Evolutionary conservation across 2,888 invertebrate genomes (phyloP).

Genomic region (Coelogynopora nodosa): DNA sequence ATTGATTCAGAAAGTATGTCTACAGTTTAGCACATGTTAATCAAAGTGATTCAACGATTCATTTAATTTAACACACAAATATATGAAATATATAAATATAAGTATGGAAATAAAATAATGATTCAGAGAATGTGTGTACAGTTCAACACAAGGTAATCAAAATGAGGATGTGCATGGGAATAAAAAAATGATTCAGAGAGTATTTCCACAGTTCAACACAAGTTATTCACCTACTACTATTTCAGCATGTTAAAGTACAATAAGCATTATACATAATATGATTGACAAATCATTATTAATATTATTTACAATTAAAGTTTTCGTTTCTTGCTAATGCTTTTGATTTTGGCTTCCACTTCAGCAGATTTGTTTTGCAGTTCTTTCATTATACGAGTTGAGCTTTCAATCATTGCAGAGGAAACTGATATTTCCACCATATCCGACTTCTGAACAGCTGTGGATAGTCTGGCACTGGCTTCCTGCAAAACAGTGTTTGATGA

Average conservation of each 20-base stretch:
- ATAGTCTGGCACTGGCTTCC: neutral
- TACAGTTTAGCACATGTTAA: neutral
- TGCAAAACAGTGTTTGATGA: neutral
- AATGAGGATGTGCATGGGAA: neutral
- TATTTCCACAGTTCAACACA: neutral
- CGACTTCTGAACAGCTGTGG: neutral
- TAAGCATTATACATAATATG: no score
- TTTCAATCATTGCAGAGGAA: conserved; percentile 16
- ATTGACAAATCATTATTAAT: neutral
- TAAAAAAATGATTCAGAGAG: neutral
- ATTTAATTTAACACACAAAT: no score
- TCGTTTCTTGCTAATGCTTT: conserved; percentile 10
- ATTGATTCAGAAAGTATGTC: no score
- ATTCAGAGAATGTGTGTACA: neutral
- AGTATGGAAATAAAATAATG: neutral
- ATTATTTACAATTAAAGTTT: conserved; percentile 5
- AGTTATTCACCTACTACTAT: no score
- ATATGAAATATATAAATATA: neutral
- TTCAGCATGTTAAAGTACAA: no score
- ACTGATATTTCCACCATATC: conserved; percentile 16
- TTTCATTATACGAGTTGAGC: neutral
- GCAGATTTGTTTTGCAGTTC: conserved; percentile 10
- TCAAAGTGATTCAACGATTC: no score
- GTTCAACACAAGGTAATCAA: neutral
- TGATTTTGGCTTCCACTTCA: neutral